Evolutionary conservation across 2,888 invertebrate genomes (phyloP).

Genomic region (Ochropleura leucogaster): DNA sequence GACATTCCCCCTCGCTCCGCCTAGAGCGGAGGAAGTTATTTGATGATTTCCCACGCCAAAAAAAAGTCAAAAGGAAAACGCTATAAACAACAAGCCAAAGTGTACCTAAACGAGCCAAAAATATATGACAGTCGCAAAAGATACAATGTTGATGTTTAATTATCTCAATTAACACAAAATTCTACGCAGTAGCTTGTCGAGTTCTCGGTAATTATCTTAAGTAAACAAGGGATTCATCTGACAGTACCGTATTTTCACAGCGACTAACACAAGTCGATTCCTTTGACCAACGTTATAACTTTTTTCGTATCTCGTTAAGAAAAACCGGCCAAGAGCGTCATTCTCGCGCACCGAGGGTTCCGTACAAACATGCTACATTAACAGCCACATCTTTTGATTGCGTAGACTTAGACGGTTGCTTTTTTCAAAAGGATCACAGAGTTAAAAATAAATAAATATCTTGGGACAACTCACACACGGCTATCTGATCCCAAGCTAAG

Average conservation of each 20-base stretch:
- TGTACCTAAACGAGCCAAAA: not conserved
- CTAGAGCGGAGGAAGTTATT: no score
- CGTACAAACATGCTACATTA: no score
- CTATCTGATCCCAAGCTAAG: no score
- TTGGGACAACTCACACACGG: no score
- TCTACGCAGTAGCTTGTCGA: not conserved
- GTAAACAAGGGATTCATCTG: not conserved
- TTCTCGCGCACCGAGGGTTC: no score
- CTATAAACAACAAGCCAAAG: not conserved
- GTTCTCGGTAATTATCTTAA: constrained; percentile 1
- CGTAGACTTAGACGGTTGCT: no score
- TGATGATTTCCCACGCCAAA: no score
- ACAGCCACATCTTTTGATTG: no score
- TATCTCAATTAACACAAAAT: constrained; percentile 6
- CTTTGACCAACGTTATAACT: not conserved
- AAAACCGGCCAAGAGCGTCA: not conserved
- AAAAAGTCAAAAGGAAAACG: not conserved
- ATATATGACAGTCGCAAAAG: not conserved
- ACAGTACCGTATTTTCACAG: not conserved
- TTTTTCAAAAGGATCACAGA: no score
- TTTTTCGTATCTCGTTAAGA: not conserved
- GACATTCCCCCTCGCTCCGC: no score
- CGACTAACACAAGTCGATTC: not conserved
- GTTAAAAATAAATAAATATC: no score
- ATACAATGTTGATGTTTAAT: constrained; percentile 2